A percentile compares a stretch with the other conserved stretches of the same genome.
phyloP scores from a whole-genome alignment of 2,113 vertebrate genomes.

The Phoxinus phoxinus region DNA sequence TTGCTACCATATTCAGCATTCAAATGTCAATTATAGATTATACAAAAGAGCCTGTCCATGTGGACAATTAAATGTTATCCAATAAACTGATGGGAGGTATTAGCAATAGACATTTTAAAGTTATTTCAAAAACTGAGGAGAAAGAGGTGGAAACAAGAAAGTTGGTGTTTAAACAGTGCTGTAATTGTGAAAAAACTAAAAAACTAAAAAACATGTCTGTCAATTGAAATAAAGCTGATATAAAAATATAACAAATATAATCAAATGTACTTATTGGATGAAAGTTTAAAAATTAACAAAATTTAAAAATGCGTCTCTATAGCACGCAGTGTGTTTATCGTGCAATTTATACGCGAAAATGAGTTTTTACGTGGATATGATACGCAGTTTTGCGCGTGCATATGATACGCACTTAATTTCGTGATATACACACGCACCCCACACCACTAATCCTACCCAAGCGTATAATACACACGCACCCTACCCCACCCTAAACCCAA shows the following conservation, averaged over 20 bases:
- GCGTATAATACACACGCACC: no score
- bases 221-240: background rate
- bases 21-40: conserved; percentile 1
- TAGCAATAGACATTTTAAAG: conserved; percentile 18
- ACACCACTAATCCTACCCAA: no score
- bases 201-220: background rate
- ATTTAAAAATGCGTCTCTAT: no score
- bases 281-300: background rate
- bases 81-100: conserved; percentile 9
- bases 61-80: conserved; percentile 36
- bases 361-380: no score
- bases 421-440: no score
- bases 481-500: no score
- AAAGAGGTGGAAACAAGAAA: background rate
- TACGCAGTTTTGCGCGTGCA: no score
- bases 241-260: background rate
- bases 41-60: conserved; percentile 7
- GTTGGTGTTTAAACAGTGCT: background rate
- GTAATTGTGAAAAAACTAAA: conserved; percentile 6
- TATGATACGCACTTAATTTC: no score
- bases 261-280: background rate
- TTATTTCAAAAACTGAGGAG: background rate
- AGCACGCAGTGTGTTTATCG: no score
- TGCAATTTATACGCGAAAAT: no score
- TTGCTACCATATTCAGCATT: conserved; percentile 5